Evolutionary conservation across 2,797 vertebrate genomes (phyloP).

Genomic region (Alcedo atthis): DNA sequence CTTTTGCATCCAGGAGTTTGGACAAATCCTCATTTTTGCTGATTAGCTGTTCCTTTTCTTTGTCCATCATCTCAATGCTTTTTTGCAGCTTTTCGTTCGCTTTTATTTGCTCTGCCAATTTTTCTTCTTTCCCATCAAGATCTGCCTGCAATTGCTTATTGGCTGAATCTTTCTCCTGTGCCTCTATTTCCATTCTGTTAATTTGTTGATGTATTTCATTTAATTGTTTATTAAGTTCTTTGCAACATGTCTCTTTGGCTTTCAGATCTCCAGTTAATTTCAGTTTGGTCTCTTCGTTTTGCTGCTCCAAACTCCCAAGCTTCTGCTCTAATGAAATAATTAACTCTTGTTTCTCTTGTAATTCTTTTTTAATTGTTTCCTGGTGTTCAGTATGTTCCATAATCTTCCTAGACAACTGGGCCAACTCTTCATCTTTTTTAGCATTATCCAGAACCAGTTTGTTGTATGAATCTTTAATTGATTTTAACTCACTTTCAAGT

Average conservation of each 20-base stretch:
- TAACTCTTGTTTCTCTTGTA: slow-evolving; percentile 77
- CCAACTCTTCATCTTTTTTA: slow-evolving; percentile 76
- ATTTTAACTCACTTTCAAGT: slow-evolving; percentile 84
- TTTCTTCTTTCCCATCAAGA: slow-evolving; percentile 74
- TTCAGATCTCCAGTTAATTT: slow-evolving; percentile 75
- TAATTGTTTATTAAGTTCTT: slow-evolving; percentile 78
- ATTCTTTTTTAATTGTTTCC: slow-evolving; percentile 60
- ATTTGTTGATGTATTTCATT: slow-evolving; percentile 75
- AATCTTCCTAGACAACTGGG: slow-evolving; percentile 75
- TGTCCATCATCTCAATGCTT: slow-evolving; percentile 58
- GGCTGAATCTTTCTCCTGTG: slow-evolving; percentile 65
- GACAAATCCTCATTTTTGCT: slow-evolving; percentile 78
- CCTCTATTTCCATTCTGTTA: slow-evolving; percentile 71
- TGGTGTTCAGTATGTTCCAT: slow-evolving; percentile 69
- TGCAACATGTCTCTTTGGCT: slow-evolving; percentile 70
- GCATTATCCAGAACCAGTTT: slow-evolving; percentile 78
- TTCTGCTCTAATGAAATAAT: slow-evolving; percentile 79
- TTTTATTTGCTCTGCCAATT: slow-evolving; percentile 71
- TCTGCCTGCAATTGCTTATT: slow-evolving; percentile 76
- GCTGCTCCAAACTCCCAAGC: slow-evolving; percentile 64
- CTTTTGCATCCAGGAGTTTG: slow-evolving; percentile 71
- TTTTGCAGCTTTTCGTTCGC: slow-evolving; percentile 70
- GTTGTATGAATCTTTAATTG: slow-evolving; percentile 83
- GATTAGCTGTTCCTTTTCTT: slow-evolving; percentile 73
- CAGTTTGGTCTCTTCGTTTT: slow-evolving; percentile 73